Base-by-base conservation (phyloP, 2,888 invertebrate genomes). In the Campoplex nolae region DNA sequence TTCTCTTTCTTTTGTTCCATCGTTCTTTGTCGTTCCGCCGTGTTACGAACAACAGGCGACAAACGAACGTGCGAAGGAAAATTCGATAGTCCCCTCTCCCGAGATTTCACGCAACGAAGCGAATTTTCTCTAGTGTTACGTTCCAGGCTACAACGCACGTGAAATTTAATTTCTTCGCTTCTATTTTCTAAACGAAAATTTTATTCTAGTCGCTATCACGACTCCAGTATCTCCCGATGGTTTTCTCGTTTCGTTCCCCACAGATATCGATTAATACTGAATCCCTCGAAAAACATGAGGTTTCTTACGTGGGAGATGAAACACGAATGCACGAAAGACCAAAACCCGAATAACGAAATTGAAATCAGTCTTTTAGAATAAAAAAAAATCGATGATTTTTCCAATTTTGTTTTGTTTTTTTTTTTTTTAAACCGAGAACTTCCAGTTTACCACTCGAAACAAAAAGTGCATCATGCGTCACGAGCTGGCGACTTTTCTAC, bases 1-100 rank as follows among this genome's bases (percentile, higher is more conserved):
- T 13, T 28, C 70, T 51, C n/a, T 18, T 18, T 32, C 16, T 51
- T 8, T 32, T 23, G 16, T 51, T 62, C 45, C 51, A 32, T 77
- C 76, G 35, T 48, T 67, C 45, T 35, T 45, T 76, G 18, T 62
- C 65, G 62, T 38, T 62, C 38, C 18, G 13, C 58, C 48, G 62
- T 68, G 67, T 23, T 23, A 48, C 62, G 45, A 74, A 42, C 76
- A 74, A 42, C 76, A 65, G 16, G 51, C 28, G 28, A 54, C 67
- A 28, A 70, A 70, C 32, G 32, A 58, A 48, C 56, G 23, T 35
- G n/a, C 62, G 28, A 68, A 62, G 13, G 83, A 83, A 83, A 75
- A 83, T 82, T 85, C 68, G 58, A 75, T 83, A 75, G 11, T 38
- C 56, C 54, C 58, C 13, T 77, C 73, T 73, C 54, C 28, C 11